Evolutionary conservation across 2,113 vertebrate genomes (phyloP).

Genomic region (Struthidea cinerea): DNA sequence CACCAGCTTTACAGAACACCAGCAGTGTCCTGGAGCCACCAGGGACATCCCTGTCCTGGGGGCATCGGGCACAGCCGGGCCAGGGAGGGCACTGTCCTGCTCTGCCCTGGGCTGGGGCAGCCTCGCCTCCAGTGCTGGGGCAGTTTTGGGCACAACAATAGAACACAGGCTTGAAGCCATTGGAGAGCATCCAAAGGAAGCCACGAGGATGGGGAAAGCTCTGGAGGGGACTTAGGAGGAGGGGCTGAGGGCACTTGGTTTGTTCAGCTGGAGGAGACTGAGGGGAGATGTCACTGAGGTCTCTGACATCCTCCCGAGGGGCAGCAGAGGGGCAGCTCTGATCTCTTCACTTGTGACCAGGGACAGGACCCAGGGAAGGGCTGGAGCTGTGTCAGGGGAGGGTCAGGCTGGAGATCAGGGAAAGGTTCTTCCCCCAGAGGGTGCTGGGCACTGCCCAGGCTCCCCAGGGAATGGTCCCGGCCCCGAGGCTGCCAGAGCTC

Average conservation of each 20-base stretch:
- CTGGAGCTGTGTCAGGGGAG: background rate
- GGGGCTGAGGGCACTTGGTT: background rate
- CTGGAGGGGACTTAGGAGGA: background rate
- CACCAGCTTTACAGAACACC: background rate
- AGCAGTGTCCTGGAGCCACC: background rate
- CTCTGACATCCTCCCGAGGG: background rate
- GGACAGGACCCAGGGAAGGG: background rate
- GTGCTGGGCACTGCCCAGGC: background rate
- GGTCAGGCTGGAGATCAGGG: fast-evolving
- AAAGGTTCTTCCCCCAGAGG: background rate
- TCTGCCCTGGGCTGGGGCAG: background rate
- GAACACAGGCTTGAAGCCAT: background rate
- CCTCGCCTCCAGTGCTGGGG: background rate
- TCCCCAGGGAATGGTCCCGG: background rate
- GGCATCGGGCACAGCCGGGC: background rate
- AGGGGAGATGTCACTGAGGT: background rate
- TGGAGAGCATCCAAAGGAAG: background rate
- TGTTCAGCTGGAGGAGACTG: background rate
- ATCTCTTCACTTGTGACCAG: background rate
- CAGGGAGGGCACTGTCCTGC: background rate
- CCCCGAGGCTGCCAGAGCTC: background rate
- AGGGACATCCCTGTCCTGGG: background rate
- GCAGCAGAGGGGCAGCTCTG: background rate
- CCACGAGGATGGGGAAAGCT: background rate
- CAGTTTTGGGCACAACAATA: background rate